Evolutionary conservation across 2,888 invertebrate genomes (phyloP), one percentile per base, ranked within the genome.

Genomic region (Liopterus haemorrhoidalis): DNA sequence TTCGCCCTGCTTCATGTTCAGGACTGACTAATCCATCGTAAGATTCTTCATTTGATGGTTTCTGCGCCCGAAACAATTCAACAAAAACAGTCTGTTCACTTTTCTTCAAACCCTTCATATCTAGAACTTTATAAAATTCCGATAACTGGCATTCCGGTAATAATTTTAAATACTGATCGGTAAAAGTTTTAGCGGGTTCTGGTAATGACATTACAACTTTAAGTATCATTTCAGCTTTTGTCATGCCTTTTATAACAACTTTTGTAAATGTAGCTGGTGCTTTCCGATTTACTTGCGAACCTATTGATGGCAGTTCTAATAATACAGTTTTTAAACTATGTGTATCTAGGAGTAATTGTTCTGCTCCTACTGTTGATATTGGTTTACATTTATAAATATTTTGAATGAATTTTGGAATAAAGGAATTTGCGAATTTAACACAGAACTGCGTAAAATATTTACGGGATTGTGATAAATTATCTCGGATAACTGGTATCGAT

Each of bases 381-480:
- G 92, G 87, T 59, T 91, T 90, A 57, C 93, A 93, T 58, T 90
- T 91, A 66, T 88, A 94, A 5, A 96, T 72, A 51, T 86, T 86
- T 51, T 87, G 88, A 11, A 94, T 82, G 61, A 93, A 92, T 65
- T 95, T 96, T 1, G 92, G 90, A 63, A 96, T 94, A 62, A 99
- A 95, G 0, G 89, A 83, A 57, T 90, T 93, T 2, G 89, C 94
- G 70, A 97, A 96, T 60, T 95, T 86, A 15, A 94, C 86, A 64
- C 97, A 99, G 63, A 97, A 89, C 62, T 99, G 95, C 0, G 95
- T 96, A 69, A 96, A 99, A 65, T 97, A 97, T 70, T 97, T 97
- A 37, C 95, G 74, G 0, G 95, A 93, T 0, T 90, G 86, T 0
- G 89, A 79, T 2, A 99, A 72, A 59, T 89, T 86, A 63, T 95